Conservation (phyloP, 2,888 invertebrate genomes). For the Chalcis sispes region DNA sequence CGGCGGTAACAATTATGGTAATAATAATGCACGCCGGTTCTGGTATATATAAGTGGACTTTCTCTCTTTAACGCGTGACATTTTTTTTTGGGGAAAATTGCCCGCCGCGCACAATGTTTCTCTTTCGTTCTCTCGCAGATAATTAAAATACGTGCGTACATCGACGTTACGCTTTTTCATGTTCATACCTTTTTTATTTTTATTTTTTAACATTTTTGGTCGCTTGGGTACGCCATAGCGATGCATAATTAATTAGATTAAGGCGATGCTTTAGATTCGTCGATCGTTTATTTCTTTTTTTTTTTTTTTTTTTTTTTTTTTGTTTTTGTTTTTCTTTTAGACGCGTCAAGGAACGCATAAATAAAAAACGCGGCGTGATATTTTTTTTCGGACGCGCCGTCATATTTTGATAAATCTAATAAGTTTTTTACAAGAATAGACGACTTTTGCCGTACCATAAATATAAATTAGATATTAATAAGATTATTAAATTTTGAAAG, state of each 20-base stretch:
- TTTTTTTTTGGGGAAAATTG: too few species aligned
- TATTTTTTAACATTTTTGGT: too few species aligned
- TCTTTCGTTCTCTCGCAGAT: too few species aligned
- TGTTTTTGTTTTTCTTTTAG: not conserved
- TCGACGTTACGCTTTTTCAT: not conserved
- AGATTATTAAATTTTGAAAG: too few species aligned
- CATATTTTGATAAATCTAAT: conserved; percentile 20
- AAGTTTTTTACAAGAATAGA: not conserved
- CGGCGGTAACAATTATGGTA: conserved; percentile 53
- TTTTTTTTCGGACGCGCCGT: not conserved
- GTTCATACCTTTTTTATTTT: too few species aligned
- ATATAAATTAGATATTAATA: too few species aligned
- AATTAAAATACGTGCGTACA: conserved; percentile 52
- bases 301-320: not conserved
- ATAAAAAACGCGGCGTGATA: conserved; percentile 1
- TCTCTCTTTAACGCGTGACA: conserved; percentile 25
- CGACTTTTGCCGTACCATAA: not conserved
- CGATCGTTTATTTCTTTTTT: not conserved
- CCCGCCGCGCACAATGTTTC: not conserved
- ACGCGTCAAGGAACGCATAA: not conserved
- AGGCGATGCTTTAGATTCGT: too few species aligned
- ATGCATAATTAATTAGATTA: conserved; percentile 53
- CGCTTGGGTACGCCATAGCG: too few species aligned
- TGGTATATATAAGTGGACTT: too few species aligned
- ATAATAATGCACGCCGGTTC: not conserved